Conservation (phyloP, 2,888 invertebrate species). For the Hyposoter didymator region DNA sequence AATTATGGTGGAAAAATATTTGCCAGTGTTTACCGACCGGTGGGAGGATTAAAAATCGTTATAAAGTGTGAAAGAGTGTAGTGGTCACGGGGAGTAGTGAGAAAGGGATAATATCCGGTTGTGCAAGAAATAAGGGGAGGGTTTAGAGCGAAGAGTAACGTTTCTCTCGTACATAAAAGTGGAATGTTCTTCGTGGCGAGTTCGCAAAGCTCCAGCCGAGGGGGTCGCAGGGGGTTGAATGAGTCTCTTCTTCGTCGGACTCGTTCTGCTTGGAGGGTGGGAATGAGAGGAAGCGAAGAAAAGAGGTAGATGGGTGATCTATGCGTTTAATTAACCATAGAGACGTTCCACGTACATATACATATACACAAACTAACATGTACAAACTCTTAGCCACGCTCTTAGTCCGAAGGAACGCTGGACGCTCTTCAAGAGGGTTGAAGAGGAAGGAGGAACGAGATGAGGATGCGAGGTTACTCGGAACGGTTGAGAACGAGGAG, state of each 20-base stretch:
- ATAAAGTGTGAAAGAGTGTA: conserved; percentile 62
- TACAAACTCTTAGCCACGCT: conserved; percentile 80
- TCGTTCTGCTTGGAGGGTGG: conserved; percentile 46
- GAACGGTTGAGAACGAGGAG: conserved; percentile 18
- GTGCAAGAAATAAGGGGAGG: conserved; percentile 16
- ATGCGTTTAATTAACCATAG: conserved; percentile 84
- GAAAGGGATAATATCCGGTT: conserved; percentile 32
- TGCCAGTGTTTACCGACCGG: neutral
- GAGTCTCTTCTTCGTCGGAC: conserved; percentile 16
- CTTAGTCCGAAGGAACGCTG: conserved; percentile 74
- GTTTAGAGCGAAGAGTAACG: conserved; percentile 20
- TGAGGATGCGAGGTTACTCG: conserved; percentile 50
- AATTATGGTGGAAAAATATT: conserved; percentile 45
- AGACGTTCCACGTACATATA: conserved; percentile 75
- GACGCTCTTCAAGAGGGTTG: conserved; percentile 73
- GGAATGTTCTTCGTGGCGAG: conserved; percentile 5
- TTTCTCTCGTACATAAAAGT: conserved; percentile 17
- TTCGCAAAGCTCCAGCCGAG: conserved; percentile 18
- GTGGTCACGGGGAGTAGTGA: conserved; percentile 8
- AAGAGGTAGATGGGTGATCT: conserved; percentile 79
- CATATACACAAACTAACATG: conserved; percentile 27
- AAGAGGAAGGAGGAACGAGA: conserved; percentile 54
- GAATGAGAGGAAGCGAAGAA: conserved; percentile 63
- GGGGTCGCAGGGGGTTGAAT: conserved; percentile 18
- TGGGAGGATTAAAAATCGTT: conserved; percentile 54